These are phyloP conservation scores for Gopherus flavomarginatus DNA, from an alignment of 2,113 vertebrate genomes.

Conservation along the genomic window DNA sequence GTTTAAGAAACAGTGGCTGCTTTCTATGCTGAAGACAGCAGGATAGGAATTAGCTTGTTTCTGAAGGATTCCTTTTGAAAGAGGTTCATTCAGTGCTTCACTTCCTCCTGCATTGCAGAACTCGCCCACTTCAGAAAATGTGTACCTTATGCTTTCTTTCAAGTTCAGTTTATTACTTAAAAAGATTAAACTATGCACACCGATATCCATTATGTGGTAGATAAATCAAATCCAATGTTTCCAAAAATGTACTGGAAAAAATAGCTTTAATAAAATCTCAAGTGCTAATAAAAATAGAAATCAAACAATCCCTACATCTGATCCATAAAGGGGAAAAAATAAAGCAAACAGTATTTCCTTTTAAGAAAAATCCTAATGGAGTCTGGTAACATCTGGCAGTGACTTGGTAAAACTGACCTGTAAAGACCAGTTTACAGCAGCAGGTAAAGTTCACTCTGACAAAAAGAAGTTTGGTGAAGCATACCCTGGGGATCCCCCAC, in stretches of 20 bases:
- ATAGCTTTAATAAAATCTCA: not conserved
- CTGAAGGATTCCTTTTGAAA: slow-evolving; percentile 28
- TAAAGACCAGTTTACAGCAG: not conserved
- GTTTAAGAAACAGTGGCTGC: slow-evolving; percentile 51
- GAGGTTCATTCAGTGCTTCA: not conserved
- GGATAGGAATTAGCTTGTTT: slow-evolving; percentile 16
- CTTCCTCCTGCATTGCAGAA: not conserved
- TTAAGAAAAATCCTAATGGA: not conserved
- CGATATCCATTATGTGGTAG: not conserved
- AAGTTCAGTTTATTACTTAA: not conserved
- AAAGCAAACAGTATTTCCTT: not conserved
- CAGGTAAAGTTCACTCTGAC: not conserved
- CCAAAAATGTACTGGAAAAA: not conserved
- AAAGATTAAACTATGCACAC: not conserved
- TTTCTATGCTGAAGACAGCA: slow-evolving; percentile 50
- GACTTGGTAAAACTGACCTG: not conserved
- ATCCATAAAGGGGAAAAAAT: not conserved
- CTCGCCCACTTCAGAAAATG: not conserved
- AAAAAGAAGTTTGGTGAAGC: not conserved
- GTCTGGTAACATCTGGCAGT: not conserved
- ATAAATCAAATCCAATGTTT: not conserved
- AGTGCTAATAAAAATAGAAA: not conserved
- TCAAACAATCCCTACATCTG: not conserved
- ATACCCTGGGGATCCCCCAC: not conserved
- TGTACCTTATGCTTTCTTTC: not conserved